Evolutionary conservation across 2,113 vertebrate genomes (phyloP), one percentile per base, ranked within the genome.

Genomic region (Hemiscyllium ocellatum): DNA sequence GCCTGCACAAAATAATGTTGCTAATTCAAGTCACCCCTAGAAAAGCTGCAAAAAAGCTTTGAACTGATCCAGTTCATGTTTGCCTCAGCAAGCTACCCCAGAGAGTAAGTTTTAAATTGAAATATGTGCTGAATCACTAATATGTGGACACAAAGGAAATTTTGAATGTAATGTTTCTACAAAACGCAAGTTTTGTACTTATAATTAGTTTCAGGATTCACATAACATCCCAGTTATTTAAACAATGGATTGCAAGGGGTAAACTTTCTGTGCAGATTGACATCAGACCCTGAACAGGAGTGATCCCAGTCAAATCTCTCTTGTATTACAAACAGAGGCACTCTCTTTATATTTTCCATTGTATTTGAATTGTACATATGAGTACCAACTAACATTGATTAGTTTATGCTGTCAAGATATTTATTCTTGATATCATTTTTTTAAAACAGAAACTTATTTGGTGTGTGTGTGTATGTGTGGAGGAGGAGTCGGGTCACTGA

Each of bases 1-100:
- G 97, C 97, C 98, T 97, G 96, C 96, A 96, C 96, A 96, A 96
- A 96, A 96, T 96, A 96, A 96, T 95, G 96, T 96, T 96, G 96
- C 96, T 97, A 96, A 96, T 96, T 96, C 87, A 90, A 90, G 87
- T 33, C 87, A 90, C 61, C 29, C 33, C 50, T 33, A 52, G 47
- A 61, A 90, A 61, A 33, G 87, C 87, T 90, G 52, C 10, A 42
- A 78, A 61, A 90, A 61, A 61, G 87, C 52, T 90, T 52, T 90
- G 87, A 90, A 90, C 50, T 90, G 52, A 33, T 90, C 4, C 26
- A 61, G 33, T 33, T 61, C 52, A 61, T 33, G 29, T 61, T 52
- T 52, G 33, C 65, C 24, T 93, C 89, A 65, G 4, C 33, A 66
- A 33, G 29, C 65, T 22, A 19, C 61, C 37, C 33, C 61, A 65